Conservation (phyloP, 2,797 vertebrate species). For the Oreortyx pictus region DNA sequence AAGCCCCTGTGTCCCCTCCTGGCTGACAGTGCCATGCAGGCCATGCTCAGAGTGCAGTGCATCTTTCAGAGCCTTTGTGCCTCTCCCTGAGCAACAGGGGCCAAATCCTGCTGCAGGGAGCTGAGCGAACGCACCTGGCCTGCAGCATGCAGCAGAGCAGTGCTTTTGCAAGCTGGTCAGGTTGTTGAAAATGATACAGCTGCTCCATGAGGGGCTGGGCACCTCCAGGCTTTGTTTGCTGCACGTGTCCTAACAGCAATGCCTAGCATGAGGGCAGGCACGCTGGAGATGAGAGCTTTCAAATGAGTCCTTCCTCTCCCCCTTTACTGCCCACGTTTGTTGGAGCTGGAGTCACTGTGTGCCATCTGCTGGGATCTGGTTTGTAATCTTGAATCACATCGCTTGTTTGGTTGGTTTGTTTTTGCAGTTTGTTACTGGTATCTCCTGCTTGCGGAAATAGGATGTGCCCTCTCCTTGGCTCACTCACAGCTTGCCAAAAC, state of each 20-base stretch:
- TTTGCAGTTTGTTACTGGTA: not conserved
- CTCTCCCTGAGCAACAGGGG: rapidly evolving
- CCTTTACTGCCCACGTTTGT: not conserved
- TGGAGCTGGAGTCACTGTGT: not conserved
- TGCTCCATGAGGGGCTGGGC: not conserved
- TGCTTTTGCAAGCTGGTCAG: not conserved
- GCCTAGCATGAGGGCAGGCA: not conserved
- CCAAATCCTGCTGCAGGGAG: not conserved
- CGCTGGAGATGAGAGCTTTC: not conserved
- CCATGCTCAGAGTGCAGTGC: not conserved
- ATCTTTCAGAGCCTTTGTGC: not conserved
- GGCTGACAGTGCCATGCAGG: not conserved
- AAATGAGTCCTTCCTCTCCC: not conserved
- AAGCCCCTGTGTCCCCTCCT: not conserved
- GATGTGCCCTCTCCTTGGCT: not conserved
- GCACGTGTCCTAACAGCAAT: not conserved
- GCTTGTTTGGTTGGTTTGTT: not conserved
- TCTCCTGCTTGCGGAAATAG: not conserved
- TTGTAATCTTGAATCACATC: rapidly evolving
- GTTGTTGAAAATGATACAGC: not conserved
- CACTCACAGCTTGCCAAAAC: not conserved
- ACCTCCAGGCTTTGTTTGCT: not conserved
- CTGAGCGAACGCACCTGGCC: not conserved
- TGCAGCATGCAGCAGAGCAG: not conserved
- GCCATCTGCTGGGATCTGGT: not conserved